Conservation (phyloP, 2,888 invertebrate genomes). For the Melipona bicolor region DNA sequence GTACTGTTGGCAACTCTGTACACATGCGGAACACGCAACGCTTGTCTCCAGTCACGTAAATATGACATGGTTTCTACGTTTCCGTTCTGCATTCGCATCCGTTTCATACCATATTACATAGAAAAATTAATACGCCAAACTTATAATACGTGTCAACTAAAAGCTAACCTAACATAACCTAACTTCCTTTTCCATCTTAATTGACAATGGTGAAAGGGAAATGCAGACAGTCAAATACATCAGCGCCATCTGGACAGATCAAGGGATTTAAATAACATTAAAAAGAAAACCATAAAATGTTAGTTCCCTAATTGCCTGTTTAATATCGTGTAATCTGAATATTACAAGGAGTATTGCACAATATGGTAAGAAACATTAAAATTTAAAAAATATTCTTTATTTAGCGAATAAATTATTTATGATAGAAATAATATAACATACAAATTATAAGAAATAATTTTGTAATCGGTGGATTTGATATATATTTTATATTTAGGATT, state of each 20-base stretch:
- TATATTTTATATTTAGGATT: background rate
- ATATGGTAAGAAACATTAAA: background rate
- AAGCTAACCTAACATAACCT: conserved; percentile 51
- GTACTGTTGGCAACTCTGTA: conserved; percentile 95
- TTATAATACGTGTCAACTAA: conserved; percentile 9
- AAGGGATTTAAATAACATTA: conserved; percentile 12
- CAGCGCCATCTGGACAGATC: conserved; percentile 28
- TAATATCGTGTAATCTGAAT: background rate
- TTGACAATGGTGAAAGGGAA: conserved; percentile 20
- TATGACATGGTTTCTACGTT: conserved; percentile 59
- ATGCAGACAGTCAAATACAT: background rate
- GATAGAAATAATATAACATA: background rate
- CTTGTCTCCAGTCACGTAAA: conserved; percentile 94
- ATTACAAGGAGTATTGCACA: background rate
- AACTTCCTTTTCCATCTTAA: conserved; percentile 30
- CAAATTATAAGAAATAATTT: background rate
- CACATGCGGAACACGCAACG: conserved; percentile 93
- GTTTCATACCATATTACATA: conserved; percentile 34
- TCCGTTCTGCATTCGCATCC: conserved; percentile 53
- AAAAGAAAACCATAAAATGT: background rate
- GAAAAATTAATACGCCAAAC: conserved; percentile 13
- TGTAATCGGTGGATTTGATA: background rate
- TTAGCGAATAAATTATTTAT: background rate
- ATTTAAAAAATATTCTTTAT: background rate
- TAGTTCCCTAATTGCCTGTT: background rate